phyloP scores from a whole-genome alignment of 2,888 invertebrate genomes.

The Thysanoteuthis rhombus region DNA sequence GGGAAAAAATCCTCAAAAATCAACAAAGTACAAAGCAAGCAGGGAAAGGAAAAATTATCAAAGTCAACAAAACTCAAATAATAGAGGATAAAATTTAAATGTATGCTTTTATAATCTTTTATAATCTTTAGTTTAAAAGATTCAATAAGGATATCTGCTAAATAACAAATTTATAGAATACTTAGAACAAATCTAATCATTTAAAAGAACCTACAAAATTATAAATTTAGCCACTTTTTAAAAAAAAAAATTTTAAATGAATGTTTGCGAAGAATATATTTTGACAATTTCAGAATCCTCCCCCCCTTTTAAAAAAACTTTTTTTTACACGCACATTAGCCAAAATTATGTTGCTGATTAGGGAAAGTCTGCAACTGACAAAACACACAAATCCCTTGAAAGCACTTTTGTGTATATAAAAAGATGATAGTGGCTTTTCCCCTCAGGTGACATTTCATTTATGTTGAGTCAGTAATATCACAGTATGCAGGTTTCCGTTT shows the following conservation, averaged over 20 bases:
- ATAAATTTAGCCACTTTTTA: neutral
- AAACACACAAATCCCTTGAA: neutral
- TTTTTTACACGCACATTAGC: neutral
- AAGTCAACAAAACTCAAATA: too few relatives aligned
- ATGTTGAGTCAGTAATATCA: neutral
- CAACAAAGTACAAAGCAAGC: too few relatives aligned
- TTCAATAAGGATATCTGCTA: too few relatives aligned
- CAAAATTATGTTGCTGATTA: neutral
- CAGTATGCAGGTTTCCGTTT: neutral
- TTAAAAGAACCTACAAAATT: neutral
- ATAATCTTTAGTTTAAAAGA: too few relatives aligned
- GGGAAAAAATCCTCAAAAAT: too few relatives aligned
- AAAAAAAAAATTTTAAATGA: neutral
- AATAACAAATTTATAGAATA: neutral
- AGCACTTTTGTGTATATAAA: neutral
- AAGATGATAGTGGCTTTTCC: neutral
- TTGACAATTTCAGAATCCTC: neutral
- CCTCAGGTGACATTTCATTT: neutral
- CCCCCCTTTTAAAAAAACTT: neutral
- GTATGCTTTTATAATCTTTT: too few relatives aligned
- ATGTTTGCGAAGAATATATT: neutral
- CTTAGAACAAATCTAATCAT: neutral
- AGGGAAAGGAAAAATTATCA: too few relatives aligned
- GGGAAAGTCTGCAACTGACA: neutral
- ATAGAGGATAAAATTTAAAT: too few relatives aligned